A percentile compares a stretch with the other conserved stretches of the same genome.
phyloP scores from a whole-genome alignment of 2,888 invertebrate genomes.

The Hoplodrina blanda region DNA sequence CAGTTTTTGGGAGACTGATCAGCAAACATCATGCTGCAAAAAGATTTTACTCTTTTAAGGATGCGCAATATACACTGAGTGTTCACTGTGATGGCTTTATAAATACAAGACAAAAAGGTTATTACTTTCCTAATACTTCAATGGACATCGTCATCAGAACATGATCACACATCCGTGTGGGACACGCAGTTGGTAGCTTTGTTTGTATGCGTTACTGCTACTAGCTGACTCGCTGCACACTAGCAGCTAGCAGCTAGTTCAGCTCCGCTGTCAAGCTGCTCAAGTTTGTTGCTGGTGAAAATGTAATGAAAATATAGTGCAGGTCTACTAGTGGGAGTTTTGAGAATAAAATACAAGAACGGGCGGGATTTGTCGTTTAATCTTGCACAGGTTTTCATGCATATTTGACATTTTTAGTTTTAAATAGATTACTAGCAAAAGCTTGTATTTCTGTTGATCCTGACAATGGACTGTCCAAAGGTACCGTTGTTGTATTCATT shows the following conservation, averaged over 20 bases:
- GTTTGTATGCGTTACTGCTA: constrained; percentile 9
- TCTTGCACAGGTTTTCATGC: neutral
- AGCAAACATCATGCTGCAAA: neutral
- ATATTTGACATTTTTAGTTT: neutral
- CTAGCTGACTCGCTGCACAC: neutral
- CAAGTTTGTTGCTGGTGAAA: constrained; percentile 1
- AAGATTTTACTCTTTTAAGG: too few relatives aligned
- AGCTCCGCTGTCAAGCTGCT: constrained; percentile 13
- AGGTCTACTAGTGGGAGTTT: constrained; percentile 9
- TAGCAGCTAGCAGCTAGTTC: constrained; percentile 1
- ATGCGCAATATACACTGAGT: too few relatives aligned
- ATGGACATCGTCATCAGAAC: neutral
- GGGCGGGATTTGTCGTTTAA: constrained; percentile 4
- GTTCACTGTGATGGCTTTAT: too few relatives aligned
- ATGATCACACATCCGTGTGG: too few relatives aligned
- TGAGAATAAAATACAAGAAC: constrained; percentile 3
- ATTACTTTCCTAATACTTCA: too few relatives aligned
- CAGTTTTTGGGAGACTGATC: neutral
- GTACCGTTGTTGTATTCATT: neutral
- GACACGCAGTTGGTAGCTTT: constrained; percentile 1
- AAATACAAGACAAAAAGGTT: too few relatives aligned
- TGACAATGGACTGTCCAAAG: neutral
- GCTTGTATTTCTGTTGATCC: neutral
- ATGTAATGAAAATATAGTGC: constrained; percentile 23
- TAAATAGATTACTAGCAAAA: neutral